Base-by-base conservation (phyloP, 2,888 invertebrate genomes). In the Apocheima hispidaria region DNA sequence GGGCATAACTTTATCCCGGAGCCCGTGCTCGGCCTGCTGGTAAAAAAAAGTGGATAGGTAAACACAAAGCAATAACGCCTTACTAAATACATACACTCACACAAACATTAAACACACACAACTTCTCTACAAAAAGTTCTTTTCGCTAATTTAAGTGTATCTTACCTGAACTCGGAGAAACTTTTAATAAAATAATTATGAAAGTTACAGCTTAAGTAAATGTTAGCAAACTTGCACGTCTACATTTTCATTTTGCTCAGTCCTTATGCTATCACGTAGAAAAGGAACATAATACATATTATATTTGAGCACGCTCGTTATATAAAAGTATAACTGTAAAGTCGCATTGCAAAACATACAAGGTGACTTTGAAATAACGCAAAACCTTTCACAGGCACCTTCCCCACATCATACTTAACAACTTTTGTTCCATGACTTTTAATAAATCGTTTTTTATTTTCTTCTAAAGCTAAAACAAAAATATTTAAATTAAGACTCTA, bases 171-270 rank as follows among this genome's bases (percentile, higher is more conserved):
- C 62, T 54, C 36, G 18, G 43, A 54, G 46, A 49, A 63, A 65
- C 57, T 65, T 63, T 64, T 62, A 63, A 64, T 67, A 63, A 48
- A 60, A 63, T 61, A 64, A 69, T 69, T 69, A 63, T 51, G 38
- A 36, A 66, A 66, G 66, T 66, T 68, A 35, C 50, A 60, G 60
- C 55, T 65, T 61, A 63, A 68, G 65, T 63, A 66, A 64, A 61
- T 57, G 61, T 59, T 56, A 69, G 51, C 54, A 14, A 60, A 61
- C 60, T 67, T 65, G 35, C 51, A 33, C 57, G 52, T 53, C 43
- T 59, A 48, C 65, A 43, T 53, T 62, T 64, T 59, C 54, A 60
- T 49, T 50, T 60, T 18, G 26, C 35, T 36, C 16, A 18, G 40
- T 48, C 10, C 33, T 46, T 30, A 16, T 18, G 36, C 35, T 23